Evolutionary conservation across 2,888 invertebrate genomes (phyloP).

Genomic region (Periphyllus acericola): DNA sequence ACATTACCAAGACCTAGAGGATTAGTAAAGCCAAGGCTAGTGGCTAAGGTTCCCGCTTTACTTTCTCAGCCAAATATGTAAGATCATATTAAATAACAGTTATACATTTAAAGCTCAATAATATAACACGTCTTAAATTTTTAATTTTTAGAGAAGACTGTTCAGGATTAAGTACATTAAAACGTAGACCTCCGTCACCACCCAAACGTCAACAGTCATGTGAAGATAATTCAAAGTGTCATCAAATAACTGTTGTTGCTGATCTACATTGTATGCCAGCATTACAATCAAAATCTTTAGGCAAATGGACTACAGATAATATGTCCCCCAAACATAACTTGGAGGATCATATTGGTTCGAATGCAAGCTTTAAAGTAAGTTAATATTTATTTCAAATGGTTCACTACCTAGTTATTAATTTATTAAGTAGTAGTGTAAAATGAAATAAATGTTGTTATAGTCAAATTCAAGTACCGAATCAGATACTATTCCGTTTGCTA

Average conservation of each 20-base stretch:
- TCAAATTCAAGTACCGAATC: slow-evolving; percentile 96
- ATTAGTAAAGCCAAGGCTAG: slow-evolving; percentile 81
- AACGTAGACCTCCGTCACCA: slow-evolving; percentile 63
- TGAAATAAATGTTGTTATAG: slow-evolving; percentile 69
- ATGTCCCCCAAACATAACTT: slow-evolving; percentile 61
- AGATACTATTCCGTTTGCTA: slow-evolving; percentile 95
- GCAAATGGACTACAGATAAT: slow-evolving; percentile 54
- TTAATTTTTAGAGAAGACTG: slow-evolving; percentile 51
- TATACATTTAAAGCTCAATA: too few relatives aligned
- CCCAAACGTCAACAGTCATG: slow-evolving; percentile 63
- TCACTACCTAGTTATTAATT: not conserved
- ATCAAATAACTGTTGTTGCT: slow-evolving; percentile 65
- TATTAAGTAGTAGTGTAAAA: slow-evolving; percentile 1
- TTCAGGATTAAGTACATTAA: slow-evolving; percentile 57
- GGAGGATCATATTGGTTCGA: slow-evolving; percentile 76
- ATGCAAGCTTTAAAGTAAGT: slow-evolving; percentile 83
- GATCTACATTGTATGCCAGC: slow-evolving; percentile 66
- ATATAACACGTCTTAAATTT: not conserved
- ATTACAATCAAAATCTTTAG: slow-evolving; percentile 40
- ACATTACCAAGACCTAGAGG: slow-evolving; percentile 88
- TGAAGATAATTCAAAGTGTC: slow-evolving; percentile 45
- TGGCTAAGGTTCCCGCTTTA: slow-evolving; percentile 76
- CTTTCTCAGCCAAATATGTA: slow-evolving; percentile 64
- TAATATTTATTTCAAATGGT: slow-evolving; percentile 18
- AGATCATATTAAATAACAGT: slow-evolving; percentile 41